phyloP scores from a whole-genome alignment of 1,140 invertebrate species.

The Acromyrmex heyeri region DNA sequence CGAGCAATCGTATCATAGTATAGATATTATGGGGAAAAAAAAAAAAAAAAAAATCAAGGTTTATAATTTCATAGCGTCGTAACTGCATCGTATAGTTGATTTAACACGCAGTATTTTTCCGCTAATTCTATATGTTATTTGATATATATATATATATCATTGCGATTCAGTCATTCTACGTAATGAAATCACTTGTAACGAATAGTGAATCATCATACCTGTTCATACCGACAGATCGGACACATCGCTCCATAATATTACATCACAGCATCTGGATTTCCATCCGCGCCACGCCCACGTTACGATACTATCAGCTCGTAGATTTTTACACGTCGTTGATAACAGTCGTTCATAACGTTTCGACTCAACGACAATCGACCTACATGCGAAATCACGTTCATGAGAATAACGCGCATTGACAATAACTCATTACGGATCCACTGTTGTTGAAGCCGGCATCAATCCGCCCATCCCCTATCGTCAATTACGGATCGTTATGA shows the following conservation, averaged over 20 bases:
- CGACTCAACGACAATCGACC: constrained; percentile 13
- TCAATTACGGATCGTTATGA: constrained; percentile 52
- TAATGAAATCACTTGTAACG: neutral
- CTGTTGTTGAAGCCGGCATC: constrained; percentile 3
- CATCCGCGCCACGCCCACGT: constrained; percentile 28
- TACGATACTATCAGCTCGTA: constrained; percentile 41
- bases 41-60: neutral
- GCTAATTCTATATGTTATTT: neutral
- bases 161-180: neutral
- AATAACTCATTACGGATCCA: constrained; percentile 43
- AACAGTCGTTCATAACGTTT: constrained; percentile 31
- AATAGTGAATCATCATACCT: constrained; percentile 13
- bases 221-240: constrained; percentile 5
- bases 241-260: neutral
- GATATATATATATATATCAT: neutral
- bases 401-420: neutral
- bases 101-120: neutral
- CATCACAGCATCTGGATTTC: constrained; percentile 10
- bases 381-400: constrained; percentile 34
- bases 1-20: neutral
- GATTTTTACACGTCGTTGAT: constrained; percentile 16
- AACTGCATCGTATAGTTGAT: neutral
- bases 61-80: neutral
- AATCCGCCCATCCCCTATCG: constrained; percentile 5
- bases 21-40: neutral